Base-by-base conservation (phyloP, 2,888 invertebrate genomes). In the Drosophila birchii region DNA sequence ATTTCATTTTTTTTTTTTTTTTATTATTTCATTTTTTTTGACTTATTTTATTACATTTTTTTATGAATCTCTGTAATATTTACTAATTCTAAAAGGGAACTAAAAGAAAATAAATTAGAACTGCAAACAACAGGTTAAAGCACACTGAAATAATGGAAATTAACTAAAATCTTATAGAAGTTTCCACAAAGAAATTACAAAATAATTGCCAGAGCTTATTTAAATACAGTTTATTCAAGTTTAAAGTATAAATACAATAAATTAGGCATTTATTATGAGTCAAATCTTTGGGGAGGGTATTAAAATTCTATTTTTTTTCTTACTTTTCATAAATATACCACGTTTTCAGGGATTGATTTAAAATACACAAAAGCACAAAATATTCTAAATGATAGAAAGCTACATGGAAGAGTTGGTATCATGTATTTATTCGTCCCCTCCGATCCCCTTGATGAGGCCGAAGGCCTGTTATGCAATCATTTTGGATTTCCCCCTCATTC, bases 391-490 rank as follows among this genome's bases (percentile, higher is more conserved):
- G 34, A 3, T 34, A 51, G 34, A 9, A 20, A 29, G 5, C 11
- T 11, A 38, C 11, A 26, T 16, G 1, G 1, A 1, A n/a, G 20
- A 55, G 41, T 23, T 29, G 23, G 11, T 41, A n/a, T 41, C n/a
- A 41, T 60, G 23, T 20, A 20, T 51, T 51, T 16, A 6, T 36
- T 14, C 20, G 3, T 11, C 36, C 14, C 32, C 43, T 44, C 44
- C n/a, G n/a, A n/a, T n/a, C n/a, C n/a, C n/a, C n/a, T n/a, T n/a
- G 43, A 36, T 49, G 18, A 18, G 47, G 34, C 63, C 63, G 23
- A 12, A 64, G 39, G 49, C 26, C 49, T 20, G 43, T 62, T 62
- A 62, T 64, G 64, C 49, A 61, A 61, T 26, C 38, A 47, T 18
- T 29, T 54, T 7, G 38, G 38, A 11, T 53, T 53, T 38, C 38